These are phyloP conservation scores for Drosophila colorata DNA, from an alignment of 2,888 invertebrate species.

Conservation along the genomic window DNA sequence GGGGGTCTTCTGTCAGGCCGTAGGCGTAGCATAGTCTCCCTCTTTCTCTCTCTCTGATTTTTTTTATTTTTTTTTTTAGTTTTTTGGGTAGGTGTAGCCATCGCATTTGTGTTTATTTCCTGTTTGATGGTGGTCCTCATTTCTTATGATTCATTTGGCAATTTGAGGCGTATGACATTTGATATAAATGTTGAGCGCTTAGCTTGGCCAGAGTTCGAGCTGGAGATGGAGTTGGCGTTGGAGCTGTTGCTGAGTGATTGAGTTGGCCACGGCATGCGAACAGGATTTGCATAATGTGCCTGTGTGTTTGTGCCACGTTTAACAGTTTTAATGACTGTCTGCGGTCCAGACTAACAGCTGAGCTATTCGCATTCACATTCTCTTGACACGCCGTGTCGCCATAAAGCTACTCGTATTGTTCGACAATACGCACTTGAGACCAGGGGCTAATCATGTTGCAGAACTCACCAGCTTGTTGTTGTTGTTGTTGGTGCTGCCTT, in stretches of 20 bases:
- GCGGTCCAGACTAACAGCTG: slow-evolving; percentile 67
- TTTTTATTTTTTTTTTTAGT: slow-evolving; percentile 6
- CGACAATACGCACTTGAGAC: slow-evolving; percentile 32
- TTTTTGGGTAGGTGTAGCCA: slow-evolving; percentile 57
- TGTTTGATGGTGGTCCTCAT: slow-evolving; percentile 75
- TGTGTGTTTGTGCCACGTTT: slow-evolving; percentile 21
- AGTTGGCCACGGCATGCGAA: slow-evolving; percentile 38
- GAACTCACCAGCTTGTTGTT: slow-evolving; percentile 9
- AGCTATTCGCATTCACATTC: slow-evolving; percentile 46
- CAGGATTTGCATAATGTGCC: slow-evolving; percentile 73
- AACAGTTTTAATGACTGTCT: slow-evolving; percentile 46
- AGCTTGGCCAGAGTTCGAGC: slow-evolving; percentile 17
- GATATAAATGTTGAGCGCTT: slow-evolving; percentile 72
- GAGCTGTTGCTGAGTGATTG: slow-evolving; percentile 52
- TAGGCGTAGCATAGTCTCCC: slow-evolving; percentile 54
- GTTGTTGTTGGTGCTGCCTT: slow-evolving; percentile 30
- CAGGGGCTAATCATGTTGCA: slow-evolving; percentile 52
- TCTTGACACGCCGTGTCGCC: slow-evolving; percentile 61
- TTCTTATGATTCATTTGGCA: slow-evolving; percentile 79
- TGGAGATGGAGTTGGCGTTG: background rate
- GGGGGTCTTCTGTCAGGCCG: slow-evolving; percentile 35
- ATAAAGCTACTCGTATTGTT: slow-evolving; percentile 51
- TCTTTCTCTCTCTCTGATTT: background rate
- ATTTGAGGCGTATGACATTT: slow-evolving; percentile 76
- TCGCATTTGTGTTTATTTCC: slow-evolving; percentile 72